These are phyloP conservation scores for Hirtodrosophila confusa DNA, from an alignment of 2,888 invertebrate genomes.

Conservation along the genomic window DNA sequence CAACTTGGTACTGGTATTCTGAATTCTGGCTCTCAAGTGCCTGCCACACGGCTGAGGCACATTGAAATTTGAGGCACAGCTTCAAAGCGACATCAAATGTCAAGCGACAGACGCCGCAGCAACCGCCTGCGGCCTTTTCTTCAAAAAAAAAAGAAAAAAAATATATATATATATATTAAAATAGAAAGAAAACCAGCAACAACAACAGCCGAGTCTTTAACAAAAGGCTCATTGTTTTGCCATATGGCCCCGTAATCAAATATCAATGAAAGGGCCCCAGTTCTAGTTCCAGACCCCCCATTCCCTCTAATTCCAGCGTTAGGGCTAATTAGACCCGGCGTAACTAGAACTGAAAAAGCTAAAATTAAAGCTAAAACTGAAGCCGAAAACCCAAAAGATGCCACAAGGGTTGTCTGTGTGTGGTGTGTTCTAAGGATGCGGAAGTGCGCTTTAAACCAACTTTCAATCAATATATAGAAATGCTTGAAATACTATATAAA, in stretches of 20 bases:
- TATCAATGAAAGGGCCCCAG: constrained; percentile 60
- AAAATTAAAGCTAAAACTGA: constrained; percentile 8
- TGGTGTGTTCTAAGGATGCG: no score
- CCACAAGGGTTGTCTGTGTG: no score
- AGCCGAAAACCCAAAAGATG: constrained; percentile 4
- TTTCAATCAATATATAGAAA: no score
- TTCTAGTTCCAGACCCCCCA: not conserved
- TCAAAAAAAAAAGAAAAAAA: constrained; percentile 7
- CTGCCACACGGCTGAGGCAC: constrained; percentile 46
- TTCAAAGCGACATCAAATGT: constrained; percentile 66
- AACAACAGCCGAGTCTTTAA: constrained; percentile 29
- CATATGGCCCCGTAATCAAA: constrained; percentile 64
- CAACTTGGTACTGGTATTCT: constrained; percentile 2
- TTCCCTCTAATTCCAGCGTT: constrained; percentile 27
- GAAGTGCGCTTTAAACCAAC: no score
- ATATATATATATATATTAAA: constrained; percentile 12
- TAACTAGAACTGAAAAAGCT: constrained; percentile 27
- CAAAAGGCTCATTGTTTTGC: constrained; percentile 65
- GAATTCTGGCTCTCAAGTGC: constrained; percentile 55
- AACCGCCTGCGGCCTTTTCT: constrained; percentile 30
- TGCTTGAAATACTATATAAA: no score
- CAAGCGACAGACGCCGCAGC: constrained; percentile 49
- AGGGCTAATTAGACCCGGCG: constrained; percentile 61
- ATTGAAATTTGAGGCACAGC: constrained; percentile 67
- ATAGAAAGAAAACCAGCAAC: constrained; percentile 1